These are phyloP conservation scores for Tipula unca DNA, from an alignment of 2,888 invertebrate species.

Conservation along the genomic window DNA sequence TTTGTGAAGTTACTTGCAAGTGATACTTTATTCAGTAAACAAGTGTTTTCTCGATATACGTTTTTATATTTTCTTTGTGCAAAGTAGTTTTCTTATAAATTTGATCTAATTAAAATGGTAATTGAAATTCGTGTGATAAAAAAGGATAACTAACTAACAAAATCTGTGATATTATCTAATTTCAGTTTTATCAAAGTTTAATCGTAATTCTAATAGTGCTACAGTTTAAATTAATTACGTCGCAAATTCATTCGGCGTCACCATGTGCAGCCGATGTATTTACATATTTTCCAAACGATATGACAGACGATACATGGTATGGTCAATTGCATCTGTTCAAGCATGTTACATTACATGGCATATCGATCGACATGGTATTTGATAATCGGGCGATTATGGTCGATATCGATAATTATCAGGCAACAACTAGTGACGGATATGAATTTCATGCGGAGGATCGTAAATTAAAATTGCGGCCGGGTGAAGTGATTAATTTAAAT, in stretches of 20 bases:
- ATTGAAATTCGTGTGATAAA: background rate
- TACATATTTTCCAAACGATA: background rate
- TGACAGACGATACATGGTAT: background rate
- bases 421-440: background rate
- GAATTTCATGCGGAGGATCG: slow-evolving; percentile 15
- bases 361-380: slow-evolving; percentile 3
- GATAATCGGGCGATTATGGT: background rate
- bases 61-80: background rate
- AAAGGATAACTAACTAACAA: no score
- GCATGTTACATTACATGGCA: background rate
- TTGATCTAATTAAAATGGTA: background rate
- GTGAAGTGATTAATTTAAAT: background rate
- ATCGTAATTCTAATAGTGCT: background rate
- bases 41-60: background rate
- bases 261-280: background rate
- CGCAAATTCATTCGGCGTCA: background rate
- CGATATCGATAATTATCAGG: background rate
- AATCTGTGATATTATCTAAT: no score
- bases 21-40: background rate
- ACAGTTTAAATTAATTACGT: background rate
- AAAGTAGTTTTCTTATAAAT: background rate
- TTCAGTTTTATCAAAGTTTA: background rate
- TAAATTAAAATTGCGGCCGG: background rate
- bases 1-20: background rate
- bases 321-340: background rate